phyloP scores from a whole-genome alignment of 2,113 vertebrate genomes.

The Centropus bengalensis region DNA sequence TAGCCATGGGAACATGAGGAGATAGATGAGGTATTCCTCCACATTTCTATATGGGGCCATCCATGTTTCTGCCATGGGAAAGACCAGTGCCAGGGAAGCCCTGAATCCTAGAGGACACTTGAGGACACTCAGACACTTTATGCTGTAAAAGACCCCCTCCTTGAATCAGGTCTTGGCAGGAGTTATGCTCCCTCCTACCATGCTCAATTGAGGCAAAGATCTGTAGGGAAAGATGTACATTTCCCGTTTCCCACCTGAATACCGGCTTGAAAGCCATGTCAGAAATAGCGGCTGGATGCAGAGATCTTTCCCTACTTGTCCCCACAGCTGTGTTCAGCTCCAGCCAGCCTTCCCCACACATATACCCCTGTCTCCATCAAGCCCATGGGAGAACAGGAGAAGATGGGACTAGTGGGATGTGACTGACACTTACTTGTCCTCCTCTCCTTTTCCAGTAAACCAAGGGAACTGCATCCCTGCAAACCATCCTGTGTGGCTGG shows the following conservation, averaged over 20 bases:
- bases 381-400: neutral
- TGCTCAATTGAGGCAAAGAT: neutral
- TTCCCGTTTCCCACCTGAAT: neutral
- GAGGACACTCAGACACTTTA: neutral
- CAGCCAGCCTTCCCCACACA: neutral
- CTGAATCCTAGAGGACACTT: too few species aligned
- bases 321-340: neutral
- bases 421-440: neutral
- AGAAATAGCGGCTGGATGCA: neutral
- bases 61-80: neutral
- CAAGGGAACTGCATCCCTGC: neutral
- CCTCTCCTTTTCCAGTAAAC: neutral
- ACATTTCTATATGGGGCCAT: fast-evolving
- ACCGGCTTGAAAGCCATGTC: neutral
- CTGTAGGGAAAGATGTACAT: fast-evolving
- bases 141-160: neutral
- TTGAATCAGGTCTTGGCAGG: fast-evolving
- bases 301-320: neutral
- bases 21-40: neutral
- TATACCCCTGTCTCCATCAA: too few species aligned
- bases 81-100: neutral
- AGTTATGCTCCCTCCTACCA: neutral
- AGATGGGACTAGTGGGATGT: neutral
- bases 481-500: fast-evolving
- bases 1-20: neutral